Percentiles rank a stretch among this genome's conserved stretches.
These are phyloP conservation scores for Metallyticus violacea DNA, from an alignment of 2,888 invertebrate genomes.

Conservation along the genomic window DNA sequence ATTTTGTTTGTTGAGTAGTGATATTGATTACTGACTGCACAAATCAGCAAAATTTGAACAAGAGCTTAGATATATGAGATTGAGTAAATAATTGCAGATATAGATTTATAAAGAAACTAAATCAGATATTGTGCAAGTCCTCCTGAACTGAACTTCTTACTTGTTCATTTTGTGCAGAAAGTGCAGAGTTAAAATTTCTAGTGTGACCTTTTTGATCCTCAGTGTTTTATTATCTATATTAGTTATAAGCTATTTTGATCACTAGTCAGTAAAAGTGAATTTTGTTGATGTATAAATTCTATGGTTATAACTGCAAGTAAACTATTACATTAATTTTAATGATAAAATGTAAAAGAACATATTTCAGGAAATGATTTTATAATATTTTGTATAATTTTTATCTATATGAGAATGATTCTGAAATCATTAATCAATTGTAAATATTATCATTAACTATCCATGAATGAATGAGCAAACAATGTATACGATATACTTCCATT, in stretches of 20 bases:
- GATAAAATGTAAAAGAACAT: neutral
- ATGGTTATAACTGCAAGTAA: neutral
- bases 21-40: too few species aligned
- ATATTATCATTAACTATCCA: neutral
- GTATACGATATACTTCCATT: neutral
- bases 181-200: too few species aligned
- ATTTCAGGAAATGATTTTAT: neutral
- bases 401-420: neutral
- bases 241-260: neutral
- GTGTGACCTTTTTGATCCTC: too few species aligned
- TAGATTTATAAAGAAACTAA: too few species aligned
- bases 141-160: too few species aligned
- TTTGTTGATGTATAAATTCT: neutral
- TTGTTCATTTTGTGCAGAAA: too few species aligned
- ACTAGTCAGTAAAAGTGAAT: neutral
- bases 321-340: neutral
- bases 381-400: neutral
- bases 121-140: too few species aligned
- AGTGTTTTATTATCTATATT: too few species aligned
- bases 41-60: too few species aligned
- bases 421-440: neutral
- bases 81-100: too few species aligned
- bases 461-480: neutral
- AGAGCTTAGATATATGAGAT: too few species aligned
- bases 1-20: too few species aligned